Conservation (phyloP, 2,113 vertebrate genomes). For the Bujurquina vittata region DNA sequence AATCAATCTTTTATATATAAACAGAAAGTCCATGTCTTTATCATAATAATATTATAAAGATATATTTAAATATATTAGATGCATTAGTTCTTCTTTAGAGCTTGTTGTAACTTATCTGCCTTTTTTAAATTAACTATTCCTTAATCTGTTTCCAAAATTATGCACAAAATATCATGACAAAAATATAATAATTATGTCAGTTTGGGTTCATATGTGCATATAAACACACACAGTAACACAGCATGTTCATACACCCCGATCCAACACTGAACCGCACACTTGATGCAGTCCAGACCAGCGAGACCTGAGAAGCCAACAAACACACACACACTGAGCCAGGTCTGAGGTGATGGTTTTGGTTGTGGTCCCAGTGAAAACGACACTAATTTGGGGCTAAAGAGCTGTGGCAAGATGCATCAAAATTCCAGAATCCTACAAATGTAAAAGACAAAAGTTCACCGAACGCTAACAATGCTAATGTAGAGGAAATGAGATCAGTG, state of each 20-base stretch:
- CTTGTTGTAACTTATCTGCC: neutral
- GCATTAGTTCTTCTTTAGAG: neutral
- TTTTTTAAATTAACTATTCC: neutral
- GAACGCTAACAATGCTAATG: conserved; percentile 25
- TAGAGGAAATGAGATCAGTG: neutral
- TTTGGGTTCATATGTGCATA: neutral
- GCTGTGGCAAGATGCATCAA: conserved; percentile 37
- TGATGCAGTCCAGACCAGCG: conserved; percentile 71
- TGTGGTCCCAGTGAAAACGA: conserved; percentile 66
- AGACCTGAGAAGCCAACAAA: conserved; percentile 59
- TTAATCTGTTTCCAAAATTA: neutral
- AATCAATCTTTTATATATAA: neutral
- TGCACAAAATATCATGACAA: neutral
- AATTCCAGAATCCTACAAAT: conserved; percentile 34
- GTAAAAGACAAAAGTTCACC: conserved; percentile 4
- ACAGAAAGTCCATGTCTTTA: too few species aligned
- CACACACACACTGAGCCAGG: conserved; percentile 45
- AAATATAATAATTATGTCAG: neutral
- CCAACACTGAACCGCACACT: conserved; percentile 57
- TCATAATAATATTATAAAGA: too few species aligned
- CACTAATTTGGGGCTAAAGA: conserved; percentile 70
- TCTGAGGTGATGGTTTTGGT: conserved; percentile 74
- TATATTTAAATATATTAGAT: too few species aligned
- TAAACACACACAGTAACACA: conserved; percentile 29
- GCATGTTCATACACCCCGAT: conserved; percentile 30